Evolutionary conservation across 2,888 invertebrate genomes (phyloP).

Genomic region (Thereva unica): DNA sequence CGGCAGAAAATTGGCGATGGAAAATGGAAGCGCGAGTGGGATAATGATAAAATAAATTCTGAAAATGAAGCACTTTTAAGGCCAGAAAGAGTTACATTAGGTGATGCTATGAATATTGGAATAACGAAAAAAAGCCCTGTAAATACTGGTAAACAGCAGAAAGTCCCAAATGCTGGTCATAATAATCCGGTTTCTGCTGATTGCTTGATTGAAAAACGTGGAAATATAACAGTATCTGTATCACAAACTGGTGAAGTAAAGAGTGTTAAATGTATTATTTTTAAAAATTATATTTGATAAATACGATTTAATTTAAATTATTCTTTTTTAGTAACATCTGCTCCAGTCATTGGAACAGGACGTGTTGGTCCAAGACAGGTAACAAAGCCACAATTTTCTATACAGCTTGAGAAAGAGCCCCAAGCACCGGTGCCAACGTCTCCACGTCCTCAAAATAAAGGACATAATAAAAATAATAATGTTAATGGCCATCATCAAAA

Average conservation of each 20-base stretch:
- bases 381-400: slow-evolving; percentile 40
- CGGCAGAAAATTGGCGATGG: slow-evolving; percentile 58
- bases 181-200: slow-evolving; percentile 17
- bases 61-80: slow-evolving; percentile 29
- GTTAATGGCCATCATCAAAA: neutral
- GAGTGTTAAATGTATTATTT: slow-evolving; percentile 45
- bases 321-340: slow-evolving; percentile 51
- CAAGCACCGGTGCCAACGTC: slow-evolving; percentile 4
- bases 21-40: slow-evolving; percentile 60
- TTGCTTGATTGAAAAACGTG: slow-evolving; percentile 40
- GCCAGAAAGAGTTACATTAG: slow-evolving; percentile 34
- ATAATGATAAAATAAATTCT: slow-evolving; percentile 53
- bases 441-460: slow-evolving; percentile 16
- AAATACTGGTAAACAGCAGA: slow-evolving; percentile 1
- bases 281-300: slow-evolving; percentile 2
- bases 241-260: slow-evolving; percentile 45
- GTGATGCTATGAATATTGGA: slow-evolving; percentile 20
- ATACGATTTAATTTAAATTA: neutral
- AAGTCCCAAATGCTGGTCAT: slow-evolving; percentile 12
- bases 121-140: slow-evolving; percentile 35
- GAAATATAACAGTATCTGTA: slow-evolving; percentile 44
- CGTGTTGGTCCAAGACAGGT: slow-evolving; percentile 57
- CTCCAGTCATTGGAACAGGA: slow-evolving; percentile 56
- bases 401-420: slow-evolving; percentile 39
- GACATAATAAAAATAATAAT: slow-evolving; percentile 3